phyloP scores from a whole-genome alignment of 2,888 invertebrate species.

The Nasonovia ribisnigri region DNA sequence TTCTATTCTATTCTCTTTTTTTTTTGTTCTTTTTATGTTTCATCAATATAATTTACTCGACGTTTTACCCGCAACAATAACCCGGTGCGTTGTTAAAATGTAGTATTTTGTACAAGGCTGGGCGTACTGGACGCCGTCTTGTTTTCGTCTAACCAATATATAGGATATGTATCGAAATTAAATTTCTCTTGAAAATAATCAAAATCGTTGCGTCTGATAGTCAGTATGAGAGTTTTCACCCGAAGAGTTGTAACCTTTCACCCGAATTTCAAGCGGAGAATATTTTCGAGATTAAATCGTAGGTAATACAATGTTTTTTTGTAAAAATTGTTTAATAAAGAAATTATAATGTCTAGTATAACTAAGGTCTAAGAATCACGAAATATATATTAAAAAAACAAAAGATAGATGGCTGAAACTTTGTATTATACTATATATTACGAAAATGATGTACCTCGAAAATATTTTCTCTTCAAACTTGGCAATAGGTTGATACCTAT shows the following conservation, averaged over 20 bases:
- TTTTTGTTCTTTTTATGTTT: not conserved
- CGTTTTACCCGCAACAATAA: not conserved
- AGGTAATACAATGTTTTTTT: not conserved
- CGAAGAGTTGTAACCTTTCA: too few relatives aligned
- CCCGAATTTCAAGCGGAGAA: not conserved
- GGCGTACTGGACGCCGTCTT: not conserved
- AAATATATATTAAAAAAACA: not conserved
- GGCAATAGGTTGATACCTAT: too few relatives aligned
- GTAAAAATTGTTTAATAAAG: not conserved
- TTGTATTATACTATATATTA: not conserved
- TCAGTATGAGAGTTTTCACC: not conserved
- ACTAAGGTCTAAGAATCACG: not conserved
- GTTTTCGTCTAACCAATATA: not conserved
- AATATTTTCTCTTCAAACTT: not conserved
- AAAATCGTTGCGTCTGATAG: slow-evolving; percentile 3
- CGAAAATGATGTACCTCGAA: not conserved
- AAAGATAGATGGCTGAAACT: not conserved
- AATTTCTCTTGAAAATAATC: not conserved
- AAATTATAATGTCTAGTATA: not conserved
- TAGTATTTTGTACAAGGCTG: not conserved
- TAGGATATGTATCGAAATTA: not conserved
- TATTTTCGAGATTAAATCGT: not conserved
- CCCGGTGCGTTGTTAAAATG: not conserved
- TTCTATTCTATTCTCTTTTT: not conserved
- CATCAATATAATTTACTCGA: not conserved